phyloP scores from a whole-genome alignment of 2,113 vertebrate genomes.

The Andinoacara biseriatus region DNA sequence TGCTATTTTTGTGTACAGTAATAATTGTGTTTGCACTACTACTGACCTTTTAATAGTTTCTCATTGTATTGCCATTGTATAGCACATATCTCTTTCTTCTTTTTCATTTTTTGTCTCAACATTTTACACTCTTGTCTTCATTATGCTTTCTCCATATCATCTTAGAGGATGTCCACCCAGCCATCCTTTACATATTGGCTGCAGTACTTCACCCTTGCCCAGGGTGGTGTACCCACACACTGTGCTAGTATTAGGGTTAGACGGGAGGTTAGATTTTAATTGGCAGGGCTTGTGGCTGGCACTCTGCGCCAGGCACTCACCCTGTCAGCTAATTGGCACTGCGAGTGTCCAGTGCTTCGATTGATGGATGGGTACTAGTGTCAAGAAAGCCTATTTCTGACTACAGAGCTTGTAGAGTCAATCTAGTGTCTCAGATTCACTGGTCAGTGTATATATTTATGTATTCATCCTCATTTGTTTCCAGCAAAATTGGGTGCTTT shows the following conservation, averaged over 20 bases:
- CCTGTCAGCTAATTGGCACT: slow-evolving; percentile 75
- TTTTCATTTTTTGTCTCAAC: background rate
- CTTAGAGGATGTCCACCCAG: slow-evolving; percentile 33
- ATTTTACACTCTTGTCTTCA: background rate
- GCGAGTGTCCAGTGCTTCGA: slow-evolving; percentile 41
- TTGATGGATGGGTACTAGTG: slow-evolving; percentile 73
- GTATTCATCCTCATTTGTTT: slow-evolving; percentile 32
- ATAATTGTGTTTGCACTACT: background rate
- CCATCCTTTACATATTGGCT: slow-evolving; percentile 50
- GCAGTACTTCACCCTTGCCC: slow-evolving; percentile 41
- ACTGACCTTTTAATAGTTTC: background rate
- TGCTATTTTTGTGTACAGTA: background rate
- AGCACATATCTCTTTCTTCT: background rate
- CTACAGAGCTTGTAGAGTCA: slow-evolving; percentile 68
- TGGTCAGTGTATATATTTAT: slow-evolving; percentile 22
- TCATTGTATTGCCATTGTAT: background rate
- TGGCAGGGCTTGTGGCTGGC: slow-evolving; percentile 64
- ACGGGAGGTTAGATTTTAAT: slow-evolving; percentile 65
- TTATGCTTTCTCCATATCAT: background rate
- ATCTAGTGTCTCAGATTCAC: slow-evolving; percentile 58
- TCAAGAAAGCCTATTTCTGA: slow-evolving; percentile 65
- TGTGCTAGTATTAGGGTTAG: slow-evolving; percentile 61
- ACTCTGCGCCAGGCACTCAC: slow-evolving; percentile 55
- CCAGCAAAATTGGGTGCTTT: background rate
- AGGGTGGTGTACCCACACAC: slow-evolving; percentile 64